Evolutionary conservation across 2,888 invertebrate species (phyloP).

Genomic region (Mycalesis mineus): DNA sequence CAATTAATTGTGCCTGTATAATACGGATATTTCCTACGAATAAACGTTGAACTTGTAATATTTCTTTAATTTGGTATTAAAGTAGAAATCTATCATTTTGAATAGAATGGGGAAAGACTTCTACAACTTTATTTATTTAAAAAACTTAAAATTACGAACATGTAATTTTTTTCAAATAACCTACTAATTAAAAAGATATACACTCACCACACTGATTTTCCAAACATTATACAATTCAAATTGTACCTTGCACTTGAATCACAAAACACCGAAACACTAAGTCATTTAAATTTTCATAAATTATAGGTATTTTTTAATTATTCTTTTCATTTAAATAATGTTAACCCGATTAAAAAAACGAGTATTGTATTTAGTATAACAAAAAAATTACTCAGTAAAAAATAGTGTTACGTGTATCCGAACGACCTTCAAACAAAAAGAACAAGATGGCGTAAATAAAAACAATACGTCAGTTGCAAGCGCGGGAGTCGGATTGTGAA

Average conservation of each 20-base stretch:
- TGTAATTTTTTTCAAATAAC: background rate
- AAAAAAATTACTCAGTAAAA: background rate
- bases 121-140: too few species aligned
- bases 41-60: too few species aligned
- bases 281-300: too few species aligned
- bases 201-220: background rate
- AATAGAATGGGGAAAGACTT: too few species aligned
- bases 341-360: too few species aligned
- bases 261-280: background rate
- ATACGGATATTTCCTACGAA: too few species aligned
- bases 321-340: too few species aligned
- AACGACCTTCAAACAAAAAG: background rate
- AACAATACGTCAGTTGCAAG: slow-evolving; percentile 6
- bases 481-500: slow-evolving; percentile 19
- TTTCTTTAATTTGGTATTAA: too few species aligned
- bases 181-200: background rate
- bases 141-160: background rate
- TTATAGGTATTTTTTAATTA: too few species aligned
- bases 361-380: too few species aligned
- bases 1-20: too few species aligned
- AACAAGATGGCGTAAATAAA: slow-evolving; percentile 7
- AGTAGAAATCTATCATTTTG: too few species aligned
- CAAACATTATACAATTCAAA: background rate
- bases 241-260: background rate
- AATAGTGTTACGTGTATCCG: background rate